Percentiles rank a stretch among this genome's conserved stretches.
phyloP scores from a whole-genome alignment of 1,140 invertebrate species.

The Agraylea sexmaculata region DNA sequence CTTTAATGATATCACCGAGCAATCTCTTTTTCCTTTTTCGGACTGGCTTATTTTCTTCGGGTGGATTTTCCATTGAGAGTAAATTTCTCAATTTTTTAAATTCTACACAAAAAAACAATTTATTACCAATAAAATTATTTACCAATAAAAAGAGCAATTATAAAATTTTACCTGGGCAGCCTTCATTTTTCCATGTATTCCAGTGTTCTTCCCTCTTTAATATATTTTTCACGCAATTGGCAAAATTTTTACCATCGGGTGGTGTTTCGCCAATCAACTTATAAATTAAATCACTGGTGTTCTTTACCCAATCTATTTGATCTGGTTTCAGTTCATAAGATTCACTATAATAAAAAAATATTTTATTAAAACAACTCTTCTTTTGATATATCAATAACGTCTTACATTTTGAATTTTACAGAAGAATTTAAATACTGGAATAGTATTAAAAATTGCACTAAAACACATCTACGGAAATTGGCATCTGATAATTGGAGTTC shows the following conservation, averaged over 20 bases:
- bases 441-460: constrained; percentile 91
- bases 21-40: constrained; percentile 33
- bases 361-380: constrained; percentile 1
- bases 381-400: constrained; percentile 20
- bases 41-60: constrained; percentile 36
- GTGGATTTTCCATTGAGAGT: constrained; percentile 34
- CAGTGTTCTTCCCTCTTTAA: constrained; percentile 79
- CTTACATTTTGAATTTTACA: constrained; percentile 90
- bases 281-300: constrained; percentile 59
- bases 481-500: constrained; percentile 92
- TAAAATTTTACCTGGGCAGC: constrained; percentile 50
- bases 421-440: constrained; percentile 87
- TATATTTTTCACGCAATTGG: constrained; percentile 71
- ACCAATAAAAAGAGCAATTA: background rate
- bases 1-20: constrained; percentile 63
- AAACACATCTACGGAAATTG: constrained; percentile 88
- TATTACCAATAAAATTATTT: constrained; percentile 3
- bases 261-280: constrained; percentile 77
- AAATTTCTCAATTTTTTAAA: constrained; percentile 54
- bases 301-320: constrained; percentile 79
- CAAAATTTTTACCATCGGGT: constrained; percentile 77
- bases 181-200: constrained; percentile 98
- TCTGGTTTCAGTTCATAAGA: constrained; percentile 72
- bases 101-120: constrained; percentile 32
- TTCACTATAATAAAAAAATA: constrained; percentile 31